Evolutionary conservation across 1,140 invertebrate genomes (phyloP).

Genomic region (Drosophila albomicans): DNA sequence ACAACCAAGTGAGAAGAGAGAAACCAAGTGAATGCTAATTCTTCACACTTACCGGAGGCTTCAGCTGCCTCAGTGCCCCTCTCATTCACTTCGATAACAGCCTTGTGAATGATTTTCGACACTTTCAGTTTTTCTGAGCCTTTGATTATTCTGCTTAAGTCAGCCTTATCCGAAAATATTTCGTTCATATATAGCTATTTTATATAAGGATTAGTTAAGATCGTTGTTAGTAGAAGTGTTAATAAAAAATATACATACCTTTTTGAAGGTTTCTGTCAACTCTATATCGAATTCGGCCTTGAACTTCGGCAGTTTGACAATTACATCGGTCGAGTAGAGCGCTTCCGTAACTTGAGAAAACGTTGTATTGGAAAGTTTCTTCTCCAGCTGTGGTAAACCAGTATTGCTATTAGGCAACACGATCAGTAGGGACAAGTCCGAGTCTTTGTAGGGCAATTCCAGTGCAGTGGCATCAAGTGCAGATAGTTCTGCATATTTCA

Average conservation of each 20-base stretch:
- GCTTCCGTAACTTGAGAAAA: slow-evolving; percentile 70
- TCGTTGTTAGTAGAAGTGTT: too few species aligned
- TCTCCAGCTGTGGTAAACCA: slow-evolving; percentile 85
- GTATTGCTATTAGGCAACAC: slow-evolving; percentile 86
- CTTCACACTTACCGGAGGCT: slow-evolving; percentile 76
- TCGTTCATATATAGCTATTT: slow-evolving; percentile 86
- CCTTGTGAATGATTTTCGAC: slow-evolving; percentile 86
- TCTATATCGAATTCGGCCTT: slow-evolving; percentile 86
- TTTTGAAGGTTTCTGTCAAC: slow-evolving; percentile 85
- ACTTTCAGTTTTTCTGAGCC: slow-evolving; percentile 85
- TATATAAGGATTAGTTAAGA: slow-evolving; percentile 17
- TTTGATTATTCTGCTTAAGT: slow-evolving; percentile 88
- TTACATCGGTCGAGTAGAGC: slow-evolving; percentile 79
- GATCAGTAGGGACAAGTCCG: slow-evolving; percentile 87
- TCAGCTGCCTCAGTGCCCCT: slow-evolving; percentile 87
- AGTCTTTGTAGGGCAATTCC: slow-evolving; percentile 84
- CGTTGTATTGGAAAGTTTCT: slow-evolving; percentile 84
- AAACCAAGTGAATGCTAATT: neutral
- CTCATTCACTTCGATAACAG: slow-evolving; percentile 87
- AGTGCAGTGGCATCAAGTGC: slow-evolving; percentile 68
- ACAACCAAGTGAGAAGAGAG: too few species aligned
- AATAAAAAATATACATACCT: slow-evolving; percentile 79
- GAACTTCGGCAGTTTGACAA: slow-evolving; percentile 88
- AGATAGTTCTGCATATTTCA: slow-evolving; percentile 62
- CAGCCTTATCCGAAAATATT: slow-evolving; percentile 87